Evolutionary conservation across 2,888 invertebrate genomes (phyloP).

Genomic region (Drosophila paramelanica): DNA sequence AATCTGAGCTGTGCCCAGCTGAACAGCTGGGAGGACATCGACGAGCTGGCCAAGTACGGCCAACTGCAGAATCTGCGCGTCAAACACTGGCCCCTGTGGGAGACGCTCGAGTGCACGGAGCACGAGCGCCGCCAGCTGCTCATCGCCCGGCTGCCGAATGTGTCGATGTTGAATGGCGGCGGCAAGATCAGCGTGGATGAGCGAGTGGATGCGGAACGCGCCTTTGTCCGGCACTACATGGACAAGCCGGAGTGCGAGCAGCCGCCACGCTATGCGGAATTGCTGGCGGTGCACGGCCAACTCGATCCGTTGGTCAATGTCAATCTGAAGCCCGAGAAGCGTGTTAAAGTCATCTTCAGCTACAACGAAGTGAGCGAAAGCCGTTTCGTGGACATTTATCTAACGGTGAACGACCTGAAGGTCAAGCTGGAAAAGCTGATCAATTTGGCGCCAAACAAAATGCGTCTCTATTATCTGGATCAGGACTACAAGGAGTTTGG

Average conservation of each 20-base stretch:
- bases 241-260: conserved; percentile 93
- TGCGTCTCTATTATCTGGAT: conserved; percentile 95
- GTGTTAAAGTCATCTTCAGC: conserved; percentile 93
- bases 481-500: conserved; percentile 91
- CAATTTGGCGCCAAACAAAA: conserved; percentile 92
- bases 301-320: conserved; percentile 95
- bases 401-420: conserved; percentile 93
- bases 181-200: conserved; percentile 93
- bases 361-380: conserved; percentile 91
- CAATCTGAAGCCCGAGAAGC: conserved; percentile 93
- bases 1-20: conserved; percentile 94
- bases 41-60: conserved; percentile 93
- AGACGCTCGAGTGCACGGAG: conserved; percentile 92
- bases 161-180: conserved; percentile 95
- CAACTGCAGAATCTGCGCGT: conserved; percentile 93
- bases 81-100: conserved; percentile 89
- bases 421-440: conserved; percentile 91
- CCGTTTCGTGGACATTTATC: conserved; percentile 91
- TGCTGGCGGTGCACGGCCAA: conserved; percentile 94
- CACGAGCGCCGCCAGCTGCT: conserved; percentile 94
- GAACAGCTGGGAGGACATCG: conserved; percentile 95
- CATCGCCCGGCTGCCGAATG: conserved; percentile 94
- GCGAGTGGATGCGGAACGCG: conserved; percentile 95
- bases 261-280: conserved; percentile 91
- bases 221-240: conserved; percentile 96